These are phyloP conservation scores for Apteryx mantelli DNA, from an alignment of 2,113 vertebrate species.

Conservation along the genomic window DNA sequence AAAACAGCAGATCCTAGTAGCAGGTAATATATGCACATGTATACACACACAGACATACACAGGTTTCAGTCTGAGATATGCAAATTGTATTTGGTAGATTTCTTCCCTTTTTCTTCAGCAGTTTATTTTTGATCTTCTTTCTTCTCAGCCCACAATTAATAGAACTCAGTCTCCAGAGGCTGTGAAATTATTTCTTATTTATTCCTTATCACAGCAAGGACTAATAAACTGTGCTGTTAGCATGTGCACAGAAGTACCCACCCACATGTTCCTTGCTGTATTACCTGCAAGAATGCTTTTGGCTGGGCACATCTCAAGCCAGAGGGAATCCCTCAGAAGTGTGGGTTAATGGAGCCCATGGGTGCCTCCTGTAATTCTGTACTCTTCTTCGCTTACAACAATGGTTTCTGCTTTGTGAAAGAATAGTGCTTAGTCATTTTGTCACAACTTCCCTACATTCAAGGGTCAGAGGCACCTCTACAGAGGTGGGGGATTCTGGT, in stretches of 20 bases:
- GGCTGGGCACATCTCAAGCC: not conserved
- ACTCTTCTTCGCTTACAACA: not conserved
- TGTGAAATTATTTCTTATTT: not conserved
- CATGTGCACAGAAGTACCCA: not conserved
- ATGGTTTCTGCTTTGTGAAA: not conserved
- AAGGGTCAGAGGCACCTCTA: not conserved
- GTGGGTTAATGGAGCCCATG: not conserved
- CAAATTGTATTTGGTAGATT: not conserved
- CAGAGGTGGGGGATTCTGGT: not conserved
- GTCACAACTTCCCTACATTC: not conserved
- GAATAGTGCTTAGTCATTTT: not conserved
- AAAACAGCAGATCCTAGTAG: not conserved
- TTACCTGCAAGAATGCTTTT: not conserved
- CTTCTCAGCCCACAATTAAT: not conserved
- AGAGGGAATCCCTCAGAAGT: not conserved
- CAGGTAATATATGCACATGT: not conserved
- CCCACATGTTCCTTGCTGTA: not conserved
- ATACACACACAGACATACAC: fast-evolving
- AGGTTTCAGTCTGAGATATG: not conserved
- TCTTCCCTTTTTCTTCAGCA: not conserved
- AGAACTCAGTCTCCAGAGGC: not conserved
- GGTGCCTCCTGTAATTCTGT: not conserved
- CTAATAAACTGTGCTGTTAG: not conserved
- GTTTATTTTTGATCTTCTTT: not conserved
- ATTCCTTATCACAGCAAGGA: not conserved